A percentile compares a stretch with the other conserved stretches of the same genome.
Conservation (phyloP, 2,797 vertebrate species). For the Chiloscyllium punctatum region DNA sequence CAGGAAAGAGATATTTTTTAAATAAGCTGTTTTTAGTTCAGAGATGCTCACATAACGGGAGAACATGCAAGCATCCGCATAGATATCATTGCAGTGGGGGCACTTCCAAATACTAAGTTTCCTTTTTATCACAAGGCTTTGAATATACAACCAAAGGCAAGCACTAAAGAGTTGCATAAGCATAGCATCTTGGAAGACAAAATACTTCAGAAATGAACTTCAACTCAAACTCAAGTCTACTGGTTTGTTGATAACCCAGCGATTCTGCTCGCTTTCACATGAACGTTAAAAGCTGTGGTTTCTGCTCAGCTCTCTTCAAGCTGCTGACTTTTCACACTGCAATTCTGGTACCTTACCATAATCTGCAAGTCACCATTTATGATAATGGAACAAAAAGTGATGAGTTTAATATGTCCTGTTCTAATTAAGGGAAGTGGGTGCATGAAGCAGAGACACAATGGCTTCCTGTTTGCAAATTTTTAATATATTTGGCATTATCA, state of each 20-base stretch:
- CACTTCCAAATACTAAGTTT: not conserved
- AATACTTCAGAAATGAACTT: not conserved
- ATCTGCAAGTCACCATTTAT: not conserved
- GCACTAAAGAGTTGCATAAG: not conserved
- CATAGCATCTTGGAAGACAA: not conserved
- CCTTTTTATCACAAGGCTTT: not conserved
- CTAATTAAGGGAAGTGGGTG: slow-evolving; percentile 36
- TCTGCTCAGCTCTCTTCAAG: not conserved
- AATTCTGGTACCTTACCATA: not conserved
- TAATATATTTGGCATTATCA: slow-evolving; percentile 31
- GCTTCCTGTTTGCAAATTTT: slow-evolving; percentile 36
- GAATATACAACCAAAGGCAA: not conserved
- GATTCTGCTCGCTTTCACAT: not conserved
- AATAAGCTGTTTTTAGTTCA: not conserved
- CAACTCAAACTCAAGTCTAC: not conserved
- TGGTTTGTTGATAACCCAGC: not conserved
- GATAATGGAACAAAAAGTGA: not conserved
- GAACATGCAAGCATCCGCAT: too few species aligned
- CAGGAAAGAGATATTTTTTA: not conserved
- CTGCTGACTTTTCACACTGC: not conserved
- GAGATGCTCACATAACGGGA: too few species aligned
- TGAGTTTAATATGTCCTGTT: not conserved
- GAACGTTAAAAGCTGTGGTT: not conserved
- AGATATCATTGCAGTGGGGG: not conserved
- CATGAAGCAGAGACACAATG: slow-evolving; percentile 21